Percentiles rank a stretch among this genome's conserved stretches.
Conservation (phyloP, 2,113 vertebrate species). For the Glaucomys volans region DNA sequence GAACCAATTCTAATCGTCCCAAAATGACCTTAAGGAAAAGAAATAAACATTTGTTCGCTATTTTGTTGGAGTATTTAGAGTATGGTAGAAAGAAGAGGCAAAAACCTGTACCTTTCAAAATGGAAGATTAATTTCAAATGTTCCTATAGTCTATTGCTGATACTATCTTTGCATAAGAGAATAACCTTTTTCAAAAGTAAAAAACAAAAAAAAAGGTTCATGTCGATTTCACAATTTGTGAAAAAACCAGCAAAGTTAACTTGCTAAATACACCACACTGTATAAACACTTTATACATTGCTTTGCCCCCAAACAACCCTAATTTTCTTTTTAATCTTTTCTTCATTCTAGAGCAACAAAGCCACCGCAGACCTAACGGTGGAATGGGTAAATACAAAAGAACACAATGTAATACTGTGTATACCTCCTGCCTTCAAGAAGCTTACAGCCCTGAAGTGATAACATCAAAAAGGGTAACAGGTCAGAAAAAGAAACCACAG, state of each 20-base stretch:
- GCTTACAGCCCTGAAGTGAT: not conserved
- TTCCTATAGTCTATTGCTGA: constrained; percentile 61
- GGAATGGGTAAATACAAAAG: not conserved
- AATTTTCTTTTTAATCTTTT: not conserved
- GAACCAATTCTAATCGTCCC: constrained; percentile 56
- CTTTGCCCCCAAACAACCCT: not conserved
- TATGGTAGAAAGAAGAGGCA: constrained; percentile 46
- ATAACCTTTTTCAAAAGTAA: constrained; percentile 67
- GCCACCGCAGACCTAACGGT: too few relatives aligned
- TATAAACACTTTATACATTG: not conserved
- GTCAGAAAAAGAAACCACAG: not conserved
- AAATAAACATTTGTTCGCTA: constrained; percentile 54
- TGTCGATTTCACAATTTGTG: not conserved
- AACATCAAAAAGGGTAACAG: not conserved
- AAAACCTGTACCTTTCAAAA: constrained; percentile 79
- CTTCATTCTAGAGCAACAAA: not conserved
- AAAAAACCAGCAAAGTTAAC: not conserved
- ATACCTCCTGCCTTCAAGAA: not conserved
- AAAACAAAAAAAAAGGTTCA: not conserved
- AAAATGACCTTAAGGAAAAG: constrained; percentile 48
- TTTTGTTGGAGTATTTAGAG: constrained; percentile 72
- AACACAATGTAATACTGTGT: not conserved
- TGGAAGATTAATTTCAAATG: constrained; percentile 76
- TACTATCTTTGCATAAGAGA: constrained; percentile 70
- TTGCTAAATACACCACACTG: not conserved